A percentile compares a stretch with the other conserved stretches of the same genome.
phyloP scores from a whole-genome alignment of 2,888 invertebrate genomes.

The Acanthopleura granulata region DNA sequence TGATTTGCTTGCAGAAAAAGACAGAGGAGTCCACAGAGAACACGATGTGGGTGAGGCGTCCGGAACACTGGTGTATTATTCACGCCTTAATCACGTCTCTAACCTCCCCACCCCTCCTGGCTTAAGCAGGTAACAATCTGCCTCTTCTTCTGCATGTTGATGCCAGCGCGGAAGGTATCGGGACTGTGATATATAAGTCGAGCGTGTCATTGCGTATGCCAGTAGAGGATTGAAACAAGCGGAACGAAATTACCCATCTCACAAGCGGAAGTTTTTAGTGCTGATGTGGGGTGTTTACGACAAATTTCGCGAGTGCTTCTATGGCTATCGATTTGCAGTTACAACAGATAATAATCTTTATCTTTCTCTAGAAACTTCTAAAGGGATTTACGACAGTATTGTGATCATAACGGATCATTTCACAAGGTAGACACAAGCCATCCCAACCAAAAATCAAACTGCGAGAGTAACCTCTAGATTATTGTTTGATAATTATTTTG shows the following conservation, averaged over 20 bases:
- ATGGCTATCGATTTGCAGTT: constrained; percentile 23
- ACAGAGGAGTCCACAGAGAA: neutral
- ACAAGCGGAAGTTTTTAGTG: constrained; percentile 27
- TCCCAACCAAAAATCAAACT: too few species aligned
- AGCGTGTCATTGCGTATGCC: constrained; percentile 34
- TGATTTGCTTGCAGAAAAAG: neutral
- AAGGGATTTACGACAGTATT: too few species aligned
- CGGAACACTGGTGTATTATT: neutral
- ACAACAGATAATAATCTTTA: constrained; percentile 11
- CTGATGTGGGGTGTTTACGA: constrained; percentile 29
- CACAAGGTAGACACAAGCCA: too few species aligned
- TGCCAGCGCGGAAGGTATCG: constrained; percentile 24
- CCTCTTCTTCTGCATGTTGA: constrained; percentile 11
- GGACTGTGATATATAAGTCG: constrained; percentile 34
- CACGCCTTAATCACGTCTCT: neutral
- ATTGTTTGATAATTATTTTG: too few species aligned
- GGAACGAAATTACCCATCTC: constrained; percentile 33
- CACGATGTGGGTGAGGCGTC: neutral
- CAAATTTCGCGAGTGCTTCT: constrained; percentile 30
- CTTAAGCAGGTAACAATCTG: neutral
- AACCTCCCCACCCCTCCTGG: neutral
- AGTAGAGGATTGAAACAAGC: constrained; percentile 30
- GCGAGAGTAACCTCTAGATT: too few species aligned
- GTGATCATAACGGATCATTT: too few species aligned
- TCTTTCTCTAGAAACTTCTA: too few species aligned